These are phyloP conservation scores for Acanthiza pusilla DNA, from an alignment of 2,797 vertebrate genomes.

Conservation along the genomic window DNA sequence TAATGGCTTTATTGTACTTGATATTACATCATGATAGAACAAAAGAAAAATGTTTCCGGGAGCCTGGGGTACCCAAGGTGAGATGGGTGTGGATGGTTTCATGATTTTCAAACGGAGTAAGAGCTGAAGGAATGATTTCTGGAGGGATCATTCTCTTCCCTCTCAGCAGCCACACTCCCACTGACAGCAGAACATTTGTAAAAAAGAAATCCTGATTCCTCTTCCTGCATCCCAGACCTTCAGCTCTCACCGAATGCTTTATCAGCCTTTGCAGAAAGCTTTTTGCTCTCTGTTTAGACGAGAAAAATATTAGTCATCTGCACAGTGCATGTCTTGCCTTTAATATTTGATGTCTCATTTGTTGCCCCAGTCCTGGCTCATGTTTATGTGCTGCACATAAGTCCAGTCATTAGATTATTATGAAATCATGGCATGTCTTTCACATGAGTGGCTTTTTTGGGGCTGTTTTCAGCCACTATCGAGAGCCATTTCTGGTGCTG, in stretches of 20 bases:
- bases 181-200: background rate
- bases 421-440: background rate
- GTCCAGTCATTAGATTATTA: background rate
- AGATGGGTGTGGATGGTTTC: background rate
- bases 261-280: background rate
- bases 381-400: background rate
- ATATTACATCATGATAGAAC: background rate
- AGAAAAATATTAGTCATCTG: background rate
- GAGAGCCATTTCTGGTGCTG: background rate
- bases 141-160: background rate
- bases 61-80: background rate
- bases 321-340: background rate
- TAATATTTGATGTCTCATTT: background rate
- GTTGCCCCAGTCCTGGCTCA: background rate
- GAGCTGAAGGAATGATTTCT: background rate
- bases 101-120: background rate
- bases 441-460: background rate
- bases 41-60: background rate
- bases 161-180: background rate
- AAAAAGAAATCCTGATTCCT: background rate
- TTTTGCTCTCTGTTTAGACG: background rate
- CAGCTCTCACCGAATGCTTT: background rate
- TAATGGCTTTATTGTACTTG: background rate
- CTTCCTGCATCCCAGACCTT: background rate
- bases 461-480: background rate